Base-by-base conservation (phyloP, 2,797 vertebrate species). In the Danio jaintianensis region DNA sequence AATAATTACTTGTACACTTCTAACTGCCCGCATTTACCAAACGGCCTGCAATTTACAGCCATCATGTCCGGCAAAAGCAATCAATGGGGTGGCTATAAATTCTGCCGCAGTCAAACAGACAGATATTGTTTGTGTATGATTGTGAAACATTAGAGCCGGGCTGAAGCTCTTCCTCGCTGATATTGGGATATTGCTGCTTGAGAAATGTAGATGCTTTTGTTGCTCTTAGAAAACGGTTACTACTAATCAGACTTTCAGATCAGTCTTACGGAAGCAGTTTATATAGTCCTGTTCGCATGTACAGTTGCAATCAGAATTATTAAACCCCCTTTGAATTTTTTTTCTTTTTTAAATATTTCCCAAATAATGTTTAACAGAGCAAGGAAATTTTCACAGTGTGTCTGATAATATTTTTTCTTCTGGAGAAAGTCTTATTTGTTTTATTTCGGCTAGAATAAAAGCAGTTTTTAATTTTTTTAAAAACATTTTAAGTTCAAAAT, bases 1-100 rank as follows among this genome's bases (percentile, higher is more conserved):
- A 94, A 93, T 93, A 94, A 95, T 94, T 92, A 91, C 91, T 93
- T 92, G 91, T 93, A 91, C 93, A 93, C 90, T 91, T 93, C 92
- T 94, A 93, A 94, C 92, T 91, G 92, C 91, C 91, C 90, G 89
- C 90, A 92, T 93, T 95, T 92, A 94, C 92, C 92, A 94, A 94
- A 93, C 94, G 92, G 91, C 89, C 90, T 92, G 93, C 93, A 94
- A 93, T 94, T 95, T 94, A 93, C 92, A 90, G 91, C 92, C 90
- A 92, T 93, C 91, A 92, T 91, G 92, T 89, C 91, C 86, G 80
- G 87, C 87, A 91, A 93, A 85, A 93, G 92, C 92, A 95, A 95
- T 94, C 93, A 94, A 92, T 93, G 91, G 89, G 88, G 88, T 89
- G 92, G 92, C 92, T 91, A 92, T 94, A 94, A 94, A 95, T 95